These are phyloP conservation scores for Podargus strigoides DNA, from an alignment of 2,797 vertebrate species.

Conservation along the genomic window DNA sequence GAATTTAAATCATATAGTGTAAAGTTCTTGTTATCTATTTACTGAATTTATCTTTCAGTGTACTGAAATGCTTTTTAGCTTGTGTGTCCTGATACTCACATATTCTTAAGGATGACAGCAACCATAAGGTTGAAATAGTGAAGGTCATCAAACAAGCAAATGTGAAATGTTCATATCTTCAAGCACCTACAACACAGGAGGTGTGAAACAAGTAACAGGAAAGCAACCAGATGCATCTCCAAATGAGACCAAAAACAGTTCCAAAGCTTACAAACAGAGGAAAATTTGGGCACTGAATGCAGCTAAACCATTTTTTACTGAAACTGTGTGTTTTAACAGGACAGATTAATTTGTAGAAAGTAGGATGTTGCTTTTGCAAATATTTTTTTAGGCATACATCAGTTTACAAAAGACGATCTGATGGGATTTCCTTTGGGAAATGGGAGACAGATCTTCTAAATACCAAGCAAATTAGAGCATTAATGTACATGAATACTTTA, in stretches of 20 bases:
- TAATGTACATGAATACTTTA: neutral
- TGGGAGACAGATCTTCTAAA: neutral
- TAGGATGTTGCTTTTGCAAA: neutral
- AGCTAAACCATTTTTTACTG: neutral
- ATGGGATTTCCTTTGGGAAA: neutral
- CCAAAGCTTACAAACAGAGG: neutral
- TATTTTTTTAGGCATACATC: neutral
- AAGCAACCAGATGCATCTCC: neutral
- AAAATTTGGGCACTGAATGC: neutral
- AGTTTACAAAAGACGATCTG: neutral
- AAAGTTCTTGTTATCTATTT: slow-evolving; percentile 1
- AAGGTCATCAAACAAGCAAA: neutral
- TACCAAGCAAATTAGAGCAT: neutral
- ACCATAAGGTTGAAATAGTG: slow-evolving; percentile 25
- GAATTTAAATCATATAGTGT: neutral
- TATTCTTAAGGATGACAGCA: neutral
- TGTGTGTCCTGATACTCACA: neutral
- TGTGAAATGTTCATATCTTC: neutral
- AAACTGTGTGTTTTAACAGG: neutral
- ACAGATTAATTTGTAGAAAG: neutral
- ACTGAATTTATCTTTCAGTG: slow-evolving; percentile 18
- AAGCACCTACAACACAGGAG: neutral
- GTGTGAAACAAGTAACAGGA: neutral
- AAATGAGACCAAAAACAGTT: neutral
- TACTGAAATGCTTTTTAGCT: neutral